Conservation (phyloP, 2,888 invertebrate species). For the Dolichopus griseipennis region DNA sequence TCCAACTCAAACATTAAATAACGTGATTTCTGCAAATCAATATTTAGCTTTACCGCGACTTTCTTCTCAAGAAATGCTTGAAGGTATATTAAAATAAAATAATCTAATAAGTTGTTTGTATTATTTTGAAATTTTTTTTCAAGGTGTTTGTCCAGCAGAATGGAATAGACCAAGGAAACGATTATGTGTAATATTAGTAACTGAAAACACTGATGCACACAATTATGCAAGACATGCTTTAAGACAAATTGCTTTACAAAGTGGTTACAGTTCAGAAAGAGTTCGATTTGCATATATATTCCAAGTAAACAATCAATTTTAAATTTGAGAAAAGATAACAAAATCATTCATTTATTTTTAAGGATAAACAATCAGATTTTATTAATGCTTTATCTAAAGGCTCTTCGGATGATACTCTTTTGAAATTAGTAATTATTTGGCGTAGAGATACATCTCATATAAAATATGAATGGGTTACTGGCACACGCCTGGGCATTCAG, state of each 20-base stretch:
- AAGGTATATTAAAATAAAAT: conserved; percentile 27
- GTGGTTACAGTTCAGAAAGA: conserved; percentile 56
- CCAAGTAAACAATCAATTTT: conserved; percentile 48
- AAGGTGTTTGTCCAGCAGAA: conserved; percentile 73
- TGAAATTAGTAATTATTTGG: conserved; percentile 84
- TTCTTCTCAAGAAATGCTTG: conserved; percentile 72
- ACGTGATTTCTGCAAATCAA: conserved; percentile 81
- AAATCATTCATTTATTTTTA: conserved; percentile 7
- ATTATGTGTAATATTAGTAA: conserved; percentile 72
- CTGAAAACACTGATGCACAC: conserved; percentile 49
- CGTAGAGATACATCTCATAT: conserved; percentile 74
- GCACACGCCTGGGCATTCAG: conserved; percentile 34
- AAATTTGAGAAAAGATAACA: neutral
- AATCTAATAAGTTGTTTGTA: too few species aligned
- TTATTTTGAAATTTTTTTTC: neutral
- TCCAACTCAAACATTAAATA: conserved; percentile 75
- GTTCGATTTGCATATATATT: conserved; percentile 85
- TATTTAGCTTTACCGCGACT: conserved; percentile 79
- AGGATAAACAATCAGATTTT: conserved; percentile 64
- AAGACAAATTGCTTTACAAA: conserved; percentile 59
- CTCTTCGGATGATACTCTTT: conserved; percentile 53
- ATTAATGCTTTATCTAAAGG: conserved; percentile 52
- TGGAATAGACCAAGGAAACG: conserved; percentile 68
- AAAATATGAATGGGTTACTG: conserved; percentile 78
- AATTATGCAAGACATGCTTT: conserved; percentile 53